phyloP scores from a whole-genome alignment of 1,140 invertebrate genomes.

The Chrysopa pallens region DNA sequence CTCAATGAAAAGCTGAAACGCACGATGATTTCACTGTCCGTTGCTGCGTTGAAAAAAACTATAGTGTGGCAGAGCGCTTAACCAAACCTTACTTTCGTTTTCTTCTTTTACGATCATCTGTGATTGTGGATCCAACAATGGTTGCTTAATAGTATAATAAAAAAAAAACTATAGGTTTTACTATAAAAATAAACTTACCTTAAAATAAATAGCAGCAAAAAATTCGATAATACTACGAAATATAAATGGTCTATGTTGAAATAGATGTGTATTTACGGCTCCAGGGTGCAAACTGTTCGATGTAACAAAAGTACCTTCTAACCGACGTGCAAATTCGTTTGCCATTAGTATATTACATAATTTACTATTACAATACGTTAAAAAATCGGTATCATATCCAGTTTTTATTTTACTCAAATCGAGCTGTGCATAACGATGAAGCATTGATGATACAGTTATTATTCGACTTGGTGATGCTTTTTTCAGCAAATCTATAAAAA shows the following conservation, averaged over 20 bases:
- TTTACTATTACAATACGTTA: slow-evolving; percentile 15
- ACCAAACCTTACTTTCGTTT: no score
- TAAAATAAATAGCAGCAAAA: no score
- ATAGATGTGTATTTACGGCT: slow-evolving; percentile 26
- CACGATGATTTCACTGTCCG: no score
- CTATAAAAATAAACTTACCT: no score
- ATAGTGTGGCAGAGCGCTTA: no score
- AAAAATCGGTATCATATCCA: background rate
- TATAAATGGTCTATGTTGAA: slow-evolving; percentile 3
- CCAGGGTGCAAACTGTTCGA: slow-evolving; percentile 33
- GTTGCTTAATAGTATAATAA: no score
- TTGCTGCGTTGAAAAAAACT: no score
- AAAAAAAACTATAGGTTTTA: no score
- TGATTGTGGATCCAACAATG: no score
- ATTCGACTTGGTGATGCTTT: slow-evolving; percentile 17
- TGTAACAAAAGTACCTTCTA: slow-evolving; percentile 21
- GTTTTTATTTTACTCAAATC: slow-evolving; percentile 51
- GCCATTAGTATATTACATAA: slow-evolving; percentile 16
- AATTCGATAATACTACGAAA: slow-evolving; percentile 5
- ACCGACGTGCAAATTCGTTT: slow-evolving; percentile 16
- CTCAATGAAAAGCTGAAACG: no score
- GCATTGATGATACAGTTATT: slow-evolving; percentile 22
- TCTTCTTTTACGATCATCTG: no score
- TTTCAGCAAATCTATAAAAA: slow-evolving; percentile 21
- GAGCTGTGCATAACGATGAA: slow-evolving; percentile 34